Evolutionary conservation across 2,113 vertebrate species (phyloP), one percentile per base, ranked within the genome.

Genomic region (Larimichthys crocea): DNA sequence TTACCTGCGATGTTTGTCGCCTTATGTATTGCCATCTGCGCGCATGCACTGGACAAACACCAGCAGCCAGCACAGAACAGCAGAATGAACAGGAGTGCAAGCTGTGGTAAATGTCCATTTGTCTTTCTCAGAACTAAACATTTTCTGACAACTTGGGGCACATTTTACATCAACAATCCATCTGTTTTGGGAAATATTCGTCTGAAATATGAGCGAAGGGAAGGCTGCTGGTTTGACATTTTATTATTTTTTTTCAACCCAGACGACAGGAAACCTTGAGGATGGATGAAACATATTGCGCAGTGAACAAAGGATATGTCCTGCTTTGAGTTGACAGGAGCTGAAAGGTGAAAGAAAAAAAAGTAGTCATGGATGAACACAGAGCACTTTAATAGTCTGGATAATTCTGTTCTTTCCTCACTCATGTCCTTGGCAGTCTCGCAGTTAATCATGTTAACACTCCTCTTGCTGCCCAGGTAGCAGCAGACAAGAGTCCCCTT

Each of bases 401-500:
- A 64, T 83, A 56, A 70, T 46, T 80, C 29, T 42, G 12, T 44
- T 74, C 24, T 55, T 72, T 59, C 42, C 65, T 87, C 2, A 53
- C 74, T 69, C 72, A 20, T 63, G 75, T 79, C 79, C 72, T 80
- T 80, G 60, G 31, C 74, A 40, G 46, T 19, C 1, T 22, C 71
- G 60, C 53, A 72, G 76, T 88, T 70, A 71, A 78, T 90, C 67
- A 80, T 40, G 62, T 40, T 46, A 59, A 79, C 46, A 12, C 44
- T 71, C 22, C 59, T 57, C 46, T 40, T n/a, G 26, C 60, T 66
- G 48, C 76, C 10, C 31, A 40, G 50, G 74, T 31, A 69, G 72
- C 62, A n/a, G 65, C 74, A 59, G 50, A 76, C 65, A 3, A 55
- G 56, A 79, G 29, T 72, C 44, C 46, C 46, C 40, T 62, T 64